Percentiles rank a stretch among this genome's conserved stretches.
phyloP scores from a whole-genome alignment of 30 jellyfish, hydroid and myxozoan genomes.

The Catostylus mosaicus region DNA sequence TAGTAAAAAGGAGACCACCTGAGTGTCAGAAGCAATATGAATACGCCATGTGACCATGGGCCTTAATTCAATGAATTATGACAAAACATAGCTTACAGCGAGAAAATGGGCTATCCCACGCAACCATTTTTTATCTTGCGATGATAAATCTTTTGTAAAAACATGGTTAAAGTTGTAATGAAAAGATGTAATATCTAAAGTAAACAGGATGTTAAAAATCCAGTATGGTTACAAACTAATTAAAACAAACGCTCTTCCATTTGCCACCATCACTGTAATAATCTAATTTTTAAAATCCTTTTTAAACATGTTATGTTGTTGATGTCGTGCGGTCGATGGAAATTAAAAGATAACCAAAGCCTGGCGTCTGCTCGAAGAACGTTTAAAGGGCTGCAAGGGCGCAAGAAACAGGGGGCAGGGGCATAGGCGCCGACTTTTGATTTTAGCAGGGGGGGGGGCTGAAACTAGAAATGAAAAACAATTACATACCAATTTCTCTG shows the following conservation, averaged over 20 bases:
- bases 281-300: neutral
- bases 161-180: neutral
- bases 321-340: neutral
- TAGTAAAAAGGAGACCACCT: constrained; percentile 11
- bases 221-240: constrained; percentile 20
- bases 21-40: neutral
- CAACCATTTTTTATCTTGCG: neutral
- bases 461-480: too few relatives aligned
- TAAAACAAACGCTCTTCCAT: neutral
- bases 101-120: neutral
- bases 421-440: too few relatives aligned
- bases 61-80: neutral
- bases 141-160: neutral
- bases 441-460: neutral
- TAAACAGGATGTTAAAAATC: constrained; percentile 22
- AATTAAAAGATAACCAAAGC: neutral
- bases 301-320: neutral
- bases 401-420: neutral
- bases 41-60: neutral
- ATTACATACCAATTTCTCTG: too few relatives aligned
- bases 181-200: neutral
- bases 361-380: too few relatives aligned
- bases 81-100: neutral
- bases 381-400: too few relatives aligned
- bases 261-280: neutral